Evolutionary conservation across 2,888 invertebrate genomes (phyloP).

Genomic region (Drosophila demipolita): DNA sequence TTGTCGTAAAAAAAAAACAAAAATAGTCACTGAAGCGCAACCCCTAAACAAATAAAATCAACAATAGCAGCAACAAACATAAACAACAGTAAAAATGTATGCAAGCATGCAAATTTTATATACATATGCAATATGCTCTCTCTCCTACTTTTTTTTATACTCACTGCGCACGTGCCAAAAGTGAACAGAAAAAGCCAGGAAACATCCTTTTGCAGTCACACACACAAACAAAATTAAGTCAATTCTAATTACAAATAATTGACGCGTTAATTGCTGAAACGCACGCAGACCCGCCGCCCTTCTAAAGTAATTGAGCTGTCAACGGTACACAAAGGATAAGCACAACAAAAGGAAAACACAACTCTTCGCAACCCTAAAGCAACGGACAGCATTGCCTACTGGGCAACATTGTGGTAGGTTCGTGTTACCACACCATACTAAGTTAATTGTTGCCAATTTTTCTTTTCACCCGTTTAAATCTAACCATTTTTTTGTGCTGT

Average conservation of each 20-base stretch:
- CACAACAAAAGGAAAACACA: neutral
- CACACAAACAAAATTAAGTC: conserved; percentile 58
- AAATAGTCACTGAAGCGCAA: conserved; percentile 62
- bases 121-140: conserved; percentile 39
- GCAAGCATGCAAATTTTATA: conserved; percentile 63
- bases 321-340: conserved; percentile 29
- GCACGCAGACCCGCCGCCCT: conserved; percentile 54
- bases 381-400: conserved; percentile 48
- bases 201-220: conserved; percentile 48
- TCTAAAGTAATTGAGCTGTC: conserved; percentile 76
- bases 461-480: neutral
- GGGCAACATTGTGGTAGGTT: conserved; percentile 34
- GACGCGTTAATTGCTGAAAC: conserved; percentile 67
- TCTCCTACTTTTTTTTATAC: neutral
- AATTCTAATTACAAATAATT: conserved; percentile 78
- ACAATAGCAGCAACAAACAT: conserved; percentile 33
- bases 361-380: conserved; percentile 20
- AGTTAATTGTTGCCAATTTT: conserved; percentile 4
- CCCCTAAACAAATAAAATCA: conserved; percentile 27
- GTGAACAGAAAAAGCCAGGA: conserved; percentile 34
- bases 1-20: conserved; percentile 74
- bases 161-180: conserved; percentile 65
- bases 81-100: conserved; percentile 67
- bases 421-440: conserved; percentile 8
- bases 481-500: neutral